Conservation (phyloP, 2,888 invertebrate species). For the Brachyptera risi region DNA sequence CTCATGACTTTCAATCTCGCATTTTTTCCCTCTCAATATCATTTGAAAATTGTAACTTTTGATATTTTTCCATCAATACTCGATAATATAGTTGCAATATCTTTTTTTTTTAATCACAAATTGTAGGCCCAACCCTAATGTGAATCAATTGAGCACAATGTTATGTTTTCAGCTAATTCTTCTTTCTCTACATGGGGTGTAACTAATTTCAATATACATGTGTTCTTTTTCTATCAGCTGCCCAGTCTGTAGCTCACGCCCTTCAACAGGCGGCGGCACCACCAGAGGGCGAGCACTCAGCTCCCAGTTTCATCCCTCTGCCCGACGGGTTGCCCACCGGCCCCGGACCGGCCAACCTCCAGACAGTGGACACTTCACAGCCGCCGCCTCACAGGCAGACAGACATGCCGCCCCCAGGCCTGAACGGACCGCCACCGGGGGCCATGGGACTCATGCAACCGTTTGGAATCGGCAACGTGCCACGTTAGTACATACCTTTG, state of each 20-base stretch:
- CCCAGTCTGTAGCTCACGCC: not conserved
- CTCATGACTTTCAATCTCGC: no score
- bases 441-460: slow-evolving; percentile 32
- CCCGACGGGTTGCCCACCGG: slow-evolving; percentile 36
- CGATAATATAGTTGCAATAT: no score
- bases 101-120: no score
- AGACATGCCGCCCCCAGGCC: slow-evolving; percentile 32
- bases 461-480: slow-evolving; percentile 47
- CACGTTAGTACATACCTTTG: not conserved
- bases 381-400: slow-evolving; percentile 48
- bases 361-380: slow-evolving; percentile 57
- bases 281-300: slow-evolving; percentile 22
- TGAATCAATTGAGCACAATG: no score
- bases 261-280: slow-evolving; percentile 35
- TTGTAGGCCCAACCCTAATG: no score
- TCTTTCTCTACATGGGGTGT: no score
- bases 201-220: not conserved
- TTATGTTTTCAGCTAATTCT: no score
- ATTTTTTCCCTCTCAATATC: no score
- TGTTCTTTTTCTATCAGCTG: not conserved
- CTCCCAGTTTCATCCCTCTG: slow-evolving; percentile 38
- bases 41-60: no score
- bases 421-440: slow-evolving; percentile 34
- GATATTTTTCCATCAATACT: no score
- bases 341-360: slow-evolving; percentile 36